These are phyloP conservation scores for Nothocercus nigrocapillus DNA, from an alignment of 2,113 vertebrate species.

Conservation along the genomic window DNA sequence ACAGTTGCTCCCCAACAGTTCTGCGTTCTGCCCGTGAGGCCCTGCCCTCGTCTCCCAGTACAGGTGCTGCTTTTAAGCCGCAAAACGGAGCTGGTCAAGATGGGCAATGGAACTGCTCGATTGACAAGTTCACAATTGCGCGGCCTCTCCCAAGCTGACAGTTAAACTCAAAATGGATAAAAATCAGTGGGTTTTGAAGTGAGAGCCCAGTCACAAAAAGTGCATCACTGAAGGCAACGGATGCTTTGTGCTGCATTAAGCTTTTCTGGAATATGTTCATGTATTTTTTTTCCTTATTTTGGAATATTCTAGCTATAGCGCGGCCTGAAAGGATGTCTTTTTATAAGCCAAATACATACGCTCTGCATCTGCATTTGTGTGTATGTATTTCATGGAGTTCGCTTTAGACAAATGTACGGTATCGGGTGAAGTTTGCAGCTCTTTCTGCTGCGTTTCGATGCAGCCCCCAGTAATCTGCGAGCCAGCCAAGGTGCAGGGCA, in stretches of 20 bases:
- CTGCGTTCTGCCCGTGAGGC: neutral
- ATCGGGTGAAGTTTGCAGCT: neutral
- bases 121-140: neutral
- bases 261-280: neutral
- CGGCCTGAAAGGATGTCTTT: neutral
- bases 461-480: neutral
- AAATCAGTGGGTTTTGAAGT: neutral
- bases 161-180: neutral
- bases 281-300: neutral
- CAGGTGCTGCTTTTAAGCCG: neutral
- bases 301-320: neutral
- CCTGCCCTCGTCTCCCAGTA: neutral
- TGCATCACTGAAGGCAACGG: neutral
- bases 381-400: neutral
- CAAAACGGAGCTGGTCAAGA: neutral
- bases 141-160: neutral
- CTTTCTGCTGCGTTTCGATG: neutral
- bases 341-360: neutral
- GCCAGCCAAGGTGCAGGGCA: neutral
- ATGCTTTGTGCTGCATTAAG: neutral
- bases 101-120: neutral
- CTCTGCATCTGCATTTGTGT: too few relatives aligned
- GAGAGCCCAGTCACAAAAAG: neutral
- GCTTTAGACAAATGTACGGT: neutral
- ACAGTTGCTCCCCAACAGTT: neutral